phyloP scores from a whole-genome alignment of 2,113 vertebrate genomes.

The Microcebus griseorufus region DNA sequence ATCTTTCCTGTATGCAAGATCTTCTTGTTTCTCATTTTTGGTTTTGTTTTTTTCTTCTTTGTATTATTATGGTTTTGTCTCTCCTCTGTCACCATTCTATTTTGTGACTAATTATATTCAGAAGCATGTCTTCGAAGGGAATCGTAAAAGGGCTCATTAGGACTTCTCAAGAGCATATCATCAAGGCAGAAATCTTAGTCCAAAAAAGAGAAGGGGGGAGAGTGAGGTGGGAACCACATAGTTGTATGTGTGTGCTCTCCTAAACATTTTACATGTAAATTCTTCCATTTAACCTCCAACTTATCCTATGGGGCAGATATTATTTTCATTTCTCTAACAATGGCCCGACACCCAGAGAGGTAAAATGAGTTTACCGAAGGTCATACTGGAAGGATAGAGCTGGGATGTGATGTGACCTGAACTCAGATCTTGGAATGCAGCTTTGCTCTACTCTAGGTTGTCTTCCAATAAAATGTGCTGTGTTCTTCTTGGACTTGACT shows the following conservation, averaged over 20 bases:
- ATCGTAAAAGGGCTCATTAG: neutral
- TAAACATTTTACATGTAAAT: neutral
- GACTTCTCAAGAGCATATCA: neutral
- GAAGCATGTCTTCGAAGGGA: neutral
- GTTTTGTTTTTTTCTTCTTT: neutral
- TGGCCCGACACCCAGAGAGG: neutral
- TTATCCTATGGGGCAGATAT: neutral
- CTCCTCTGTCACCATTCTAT: neutral
- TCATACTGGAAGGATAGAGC: neutral
- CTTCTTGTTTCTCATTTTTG: neutral
- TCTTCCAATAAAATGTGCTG: neutral
- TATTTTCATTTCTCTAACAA: neutral
- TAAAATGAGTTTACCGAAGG: neutral
- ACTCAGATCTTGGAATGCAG: neutral
- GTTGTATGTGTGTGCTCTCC: neutral
- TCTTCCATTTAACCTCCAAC: neutral
- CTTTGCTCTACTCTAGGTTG: neutral
- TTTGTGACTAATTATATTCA: neutral
- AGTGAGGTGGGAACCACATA: neutral
- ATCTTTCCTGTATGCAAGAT: neutral
- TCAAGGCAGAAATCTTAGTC: neutral
- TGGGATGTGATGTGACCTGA: neutral
- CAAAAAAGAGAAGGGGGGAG: neutral
- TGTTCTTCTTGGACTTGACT: neutral
- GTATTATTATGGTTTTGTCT: neutral